These are phyloP conservation scores for Eclectus roratus DNA, from an alignment of 2,113 vertebrate genomes.

Conservation along the genomic window DNA sequence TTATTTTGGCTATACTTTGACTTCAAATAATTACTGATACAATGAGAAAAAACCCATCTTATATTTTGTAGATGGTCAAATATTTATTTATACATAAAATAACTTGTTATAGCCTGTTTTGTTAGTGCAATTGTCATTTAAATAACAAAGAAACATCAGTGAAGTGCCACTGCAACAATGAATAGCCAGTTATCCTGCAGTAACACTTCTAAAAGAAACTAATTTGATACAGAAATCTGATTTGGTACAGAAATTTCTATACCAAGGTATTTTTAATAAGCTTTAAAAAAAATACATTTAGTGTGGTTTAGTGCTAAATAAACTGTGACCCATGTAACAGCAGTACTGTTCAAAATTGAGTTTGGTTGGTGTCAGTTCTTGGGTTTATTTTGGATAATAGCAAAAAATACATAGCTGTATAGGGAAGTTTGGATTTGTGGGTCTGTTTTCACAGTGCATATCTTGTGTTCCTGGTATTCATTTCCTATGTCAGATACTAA, in stretches of 20 bases:
- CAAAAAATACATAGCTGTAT: neutral
- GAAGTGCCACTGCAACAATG: neutral
- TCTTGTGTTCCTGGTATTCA: neutral
- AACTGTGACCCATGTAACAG: neutral
- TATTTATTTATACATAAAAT: neutral
- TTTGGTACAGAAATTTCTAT: neutral
- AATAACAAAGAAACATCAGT: neutral
- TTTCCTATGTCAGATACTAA: neutral
- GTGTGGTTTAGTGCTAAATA: neutral
- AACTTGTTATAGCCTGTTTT: neutral
- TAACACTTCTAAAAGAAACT: neutral
- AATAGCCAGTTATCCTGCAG: neutral
- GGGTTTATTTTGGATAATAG: neutral
- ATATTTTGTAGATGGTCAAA: neutral
- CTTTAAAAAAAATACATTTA: neutral
- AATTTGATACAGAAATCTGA: neutral
- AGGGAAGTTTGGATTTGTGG: neutral
- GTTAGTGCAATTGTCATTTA: neutral
- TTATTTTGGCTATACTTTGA: neutral
- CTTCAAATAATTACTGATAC: neutral
- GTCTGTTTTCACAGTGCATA: neutral
- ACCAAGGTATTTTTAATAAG: neutral
- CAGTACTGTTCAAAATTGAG: neutral
- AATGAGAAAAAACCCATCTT: accelerated
- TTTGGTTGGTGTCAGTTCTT: neutral